phyloP scores from a whole-genome alignment of 1,140 invertebrate species.

The Antheraea pernyi region DNA sequence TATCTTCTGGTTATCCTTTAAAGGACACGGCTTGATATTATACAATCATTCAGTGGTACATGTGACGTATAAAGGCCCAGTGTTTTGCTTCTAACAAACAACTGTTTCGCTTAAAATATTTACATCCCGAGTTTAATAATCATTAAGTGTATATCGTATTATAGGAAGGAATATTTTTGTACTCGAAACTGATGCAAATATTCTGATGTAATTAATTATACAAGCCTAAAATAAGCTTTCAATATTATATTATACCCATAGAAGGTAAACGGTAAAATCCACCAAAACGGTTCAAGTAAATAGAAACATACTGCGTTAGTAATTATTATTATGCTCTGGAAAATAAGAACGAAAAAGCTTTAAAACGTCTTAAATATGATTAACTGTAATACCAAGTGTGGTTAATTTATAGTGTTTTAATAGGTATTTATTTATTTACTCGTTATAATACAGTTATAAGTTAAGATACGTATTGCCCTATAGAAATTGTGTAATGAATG shows the following conservation, averaged over 20 bases:
- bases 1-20: not conserved
- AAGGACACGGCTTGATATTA: not conserved
- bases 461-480: constrained; percentile 20
- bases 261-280: not conserved
- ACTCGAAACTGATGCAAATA: not conserved
- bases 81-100: not conserved
- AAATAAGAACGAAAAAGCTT: constrained; percentile 4
- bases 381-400: not conserved
- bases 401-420: constrained; percentile 1
- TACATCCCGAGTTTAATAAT: not conserved
- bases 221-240: not conserved
- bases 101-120: not conserved
- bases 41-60: not conserved
- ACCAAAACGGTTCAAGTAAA: not conserved
- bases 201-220: too few species aligned
- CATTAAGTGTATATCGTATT: not conserved
- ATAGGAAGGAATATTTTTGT: not conserved
- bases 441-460: constrained; percentile 30
- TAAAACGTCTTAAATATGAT: not conserved
- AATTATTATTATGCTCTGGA: not conserved
- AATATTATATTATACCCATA: not conserved
- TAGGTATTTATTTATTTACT: constrained; percentile 60
- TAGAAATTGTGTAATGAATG: constrained; percentile 36
- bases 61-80: not conserved
- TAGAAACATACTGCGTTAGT: not conserved